Conservation (phyloP, 2,797 vertebrate species). For the Pangasius mekongensis region DNA sequence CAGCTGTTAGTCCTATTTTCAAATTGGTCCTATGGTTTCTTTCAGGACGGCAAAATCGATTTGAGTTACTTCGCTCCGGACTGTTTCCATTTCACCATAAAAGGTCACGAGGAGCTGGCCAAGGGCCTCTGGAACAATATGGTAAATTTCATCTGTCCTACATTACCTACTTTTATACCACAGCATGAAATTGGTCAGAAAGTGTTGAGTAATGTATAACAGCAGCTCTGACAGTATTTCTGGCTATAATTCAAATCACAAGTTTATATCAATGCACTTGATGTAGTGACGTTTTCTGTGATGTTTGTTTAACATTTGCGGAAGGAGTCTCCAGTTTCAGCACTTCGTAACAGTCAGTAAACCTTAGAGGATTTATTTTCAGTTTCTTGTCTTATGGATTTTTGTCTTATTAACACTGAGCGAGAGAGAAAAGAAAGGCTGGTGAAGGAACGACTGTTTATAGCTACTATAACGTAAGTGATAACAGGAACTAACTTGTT, state of each 20-base stretch:
- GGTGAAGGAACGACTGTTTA: background rate
- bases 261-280: background rate
- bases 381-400: background rate
- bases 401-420: background rate
- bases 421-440: background rate
- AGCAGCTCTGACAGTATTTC: background rate
- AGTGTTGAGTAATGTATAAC: background rate
- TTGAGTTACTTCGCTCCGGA: slow-evolving; percentile 67
- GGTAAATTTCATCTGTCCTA: slow-evolving; percentile 34
- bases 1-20: background rate
- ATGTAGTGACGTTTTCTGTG: background rate
- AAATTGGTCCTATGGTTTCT: background rate
- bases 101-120: slow-evolving; percentile 71
- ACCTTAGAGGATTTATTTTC: background rate
- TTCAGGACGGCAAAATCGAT: slow-evolving; percentile 66
- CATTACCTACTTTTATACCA: background rate
- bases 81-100: slow-evolving; percentile 73
- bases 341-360: background rate
- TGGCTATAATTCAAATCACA: background rate
- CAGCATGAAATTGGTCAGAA: background rate
- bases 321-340: background rate
- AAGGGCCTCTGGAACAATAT: slow-evolving; percentile 74
- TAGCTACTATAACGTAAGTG: background rate
- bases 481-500: background rate
- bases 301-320: background rate